Evolutionary conservation across 1,140 invertebrate genomes (phyloP).

Genomic region (Fopius arisanus): DNA sequence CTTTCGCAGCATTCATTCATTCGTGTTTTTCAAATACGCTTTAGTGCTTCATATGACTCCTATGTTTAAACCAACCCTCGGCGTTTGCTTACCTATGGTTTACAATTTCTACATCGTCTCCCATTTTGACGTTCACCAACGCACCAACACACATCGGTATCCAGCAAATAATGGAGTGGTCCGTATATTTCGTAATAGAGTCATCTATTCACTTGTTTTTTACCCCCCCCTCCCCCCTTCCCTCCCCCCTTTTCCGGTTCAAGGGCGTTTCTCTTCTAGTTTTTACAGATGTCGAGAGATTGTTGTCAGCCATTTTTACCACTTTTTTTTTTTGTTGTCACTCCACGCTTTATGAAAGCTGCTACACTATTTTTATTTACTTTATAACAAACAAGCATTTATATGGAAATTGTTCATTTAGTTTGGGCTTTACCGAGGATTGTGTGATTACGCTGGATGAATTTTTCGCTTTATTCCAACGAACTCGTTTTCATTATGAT

Average conservation of each 20-base stretch:
- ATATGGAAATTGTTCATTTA: not conserved
- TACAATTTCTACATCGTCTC: conserved; percentile 12
- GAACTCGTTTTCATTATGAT: not conserved
- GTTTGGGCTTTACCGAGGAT: not conserved
- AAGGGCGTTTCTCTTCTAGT: not conserved
- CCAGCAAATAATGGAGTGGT: conserved; percentile 45
- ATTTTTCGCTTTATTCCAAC: not conserved
- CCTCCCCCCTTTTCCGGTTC: no score
- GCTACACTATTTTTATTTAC: not conserved
- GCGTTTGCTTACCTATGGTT: not conserved
- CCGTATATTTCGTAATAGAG: conserved; percentile 33
- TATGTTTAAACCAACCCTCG: not conserved
- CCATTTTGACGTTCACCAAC: not conserved
- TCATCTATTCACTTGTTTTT: conserved; percentile 24
- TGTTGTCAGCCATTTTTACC: not conserved
- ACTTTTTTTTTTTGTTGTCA: not conserved
- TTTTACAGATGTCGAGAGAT: not conserved
- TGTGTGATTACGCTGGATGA: not conserved
- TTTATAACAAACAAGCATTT: not conserved
- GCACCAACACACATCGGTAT: conserved; percentile 16
- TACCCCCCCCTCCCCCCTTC: no score
- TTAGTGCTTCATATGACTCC: conserved; percentile 32
- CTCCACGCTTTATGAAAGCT: not conserved
- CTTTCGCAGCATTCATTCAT: conserved; percentile 23
- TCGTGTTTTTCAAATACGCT: conserved; percentile 39